Base-by-base conservation (phyloP, 2,113 vertebrate species). In the Cranoglanis bouderius region DNA sequence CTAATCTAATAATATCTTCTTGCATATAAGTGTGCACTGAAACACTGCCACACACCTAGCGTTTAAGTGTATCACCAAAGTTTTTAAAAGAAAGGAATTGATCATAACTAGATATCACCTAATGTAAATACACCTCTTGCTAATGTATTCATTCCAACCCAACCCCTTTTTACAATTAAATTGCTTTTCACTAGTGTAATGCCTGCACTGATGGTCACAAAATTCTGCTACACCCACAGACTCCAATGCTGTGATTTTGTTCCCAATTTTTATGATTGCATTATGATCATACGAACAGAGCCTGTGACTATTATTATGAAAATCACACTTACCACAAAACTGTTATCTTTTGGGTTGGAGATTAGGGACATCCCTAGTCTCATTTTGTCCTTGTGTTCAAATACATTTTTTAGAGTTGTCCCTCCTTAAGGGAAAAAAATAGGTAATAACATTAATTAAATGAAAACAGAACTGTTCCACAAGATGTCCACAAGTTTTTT, bases 311-410 rank as follows among this genome's bases (percentile, higher is more conserved):
- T 29, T 53, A 88, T 61, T 35, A 51, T 16, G 3, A 43, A 59
- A 80, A 80, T 84, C 4, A 61, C 35, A 89, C 85, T 38, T 67
- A 92, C 91, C 91, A 92, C 88, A 92, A 92, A 92, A 46, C 91
- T 92, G 86, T 90, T 84, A 55, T 92, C 91, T n/a, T 90, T 88
- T 19, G 90, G 90, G 55, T 92, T 90, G 4, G 91, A 85, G 14
- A 90, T 32, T 12, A 92, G 86, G 70, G 86, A 90, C 91, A 92
- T 90, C 70, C 91, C 91, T 18, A 92, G 77, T 29, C 90, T 89
- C 90, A 90, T 92, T 84, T 87, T 88, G 29, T 92, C 91, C 59
- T 85, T 90, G 70, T 59, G 88, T 72, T 89, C 91, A 1, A 83
- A 77, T 10, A 90, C 90, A 35, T 90, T 89, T 63, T 88, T 90